Evolutionary conservation across 2,797 vertebrate species (phyloP), one percentile per base, ranked within the genome.

Genomic region (Arrhamphus sclerolepis): DNA sequence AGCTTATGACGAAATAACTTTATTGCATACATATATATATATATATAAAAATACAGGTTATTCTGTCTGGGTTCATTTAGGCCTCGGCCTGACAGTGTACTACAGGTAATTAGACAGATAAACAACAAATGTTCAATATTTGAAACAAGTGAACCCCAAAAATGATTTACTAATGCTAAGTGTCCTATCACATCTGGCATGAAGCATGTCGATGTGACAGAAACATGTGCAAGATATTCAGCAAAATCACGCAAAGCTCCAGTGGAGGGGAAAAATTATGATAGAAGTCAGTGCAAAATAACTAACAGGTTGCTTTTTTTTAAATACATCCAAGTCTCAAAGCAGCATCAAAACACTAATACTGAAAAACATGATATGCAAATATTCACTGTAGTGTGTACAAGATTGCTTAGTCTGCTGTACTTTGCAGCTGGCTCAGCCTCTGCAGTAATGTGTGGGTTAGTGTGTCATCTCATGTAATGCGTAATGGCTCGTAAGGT

Each of bases 401-500:
- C 26, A 38, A 43, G 29, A 50, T 39, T 52, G 65, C 60, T 39
- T 47, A 46, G 59, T 55, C 73, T 34, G 31, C 70, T 47, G 20
- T 41, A 9, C 1, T 14, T 75, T 74, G 76, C 70, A 84, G 80
- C 85, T 83, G 87, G 88, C 89, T 86, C 87, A 87, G 81, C 72
- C 61, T 80, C 58, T 56, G 82, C 75, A 70, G 40, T 61, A 56
- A 38, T 3, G 5, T 26, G 43, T 29, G 52, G n/a, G 42, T 22
- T 46, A 26, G 31, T 11, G 28, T 20, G 55, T 93, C 87, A 94
- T 88, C 90, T 92, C 90, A 93, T 93, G 82, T 93, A 93, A 49
- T 89, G 89, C 10, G 92, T 93, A 64, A 94, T 93, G 49, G 93
- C 92, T 78, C 92, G 70, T 22, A 94, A 81, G 7, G 89, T 89